Evolutionary conservation across 2,113 vertebrate genomes (phyloP).

Genomic region (Oreochromis spilurus): DNA sequence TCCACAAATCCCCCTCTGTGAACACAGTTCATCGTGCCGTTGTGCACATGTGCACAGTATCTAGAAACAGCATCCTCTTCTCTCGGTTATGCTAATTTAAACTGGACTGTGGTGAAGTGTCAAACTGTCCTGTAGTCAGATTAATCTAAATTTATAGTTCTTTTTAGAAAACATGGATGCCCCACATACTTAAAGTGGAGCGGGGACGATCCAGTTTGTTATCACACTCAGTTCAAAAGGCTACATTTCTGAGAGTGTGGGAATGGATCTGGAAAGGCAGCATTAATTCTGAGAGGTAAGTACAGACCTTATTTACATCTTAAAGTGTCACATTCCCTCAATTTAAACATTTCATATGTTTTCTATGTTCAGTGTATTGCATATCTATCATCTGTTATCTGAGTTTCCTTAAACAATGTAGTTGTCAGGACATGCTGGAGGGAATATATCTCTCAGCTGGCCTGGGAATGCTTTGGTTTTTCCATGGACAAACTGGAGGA

Average conservation of each 20-base stretch:
- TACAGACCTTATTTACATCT: not conserved
- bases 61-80: not conserved
- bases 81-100: rapidly evolving
- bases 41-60: not conserved
- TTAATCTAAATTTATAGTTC: not conserved
- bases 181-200: not conserved
- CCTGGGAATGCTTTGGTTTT: rapidly evolving
- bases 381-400: not conserved
- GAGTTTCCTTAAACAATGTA: not conserved
- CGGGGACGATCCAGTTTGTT: too few relatives aligned
- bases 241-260: not conserved
- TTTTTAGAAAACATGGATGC: not conserved
- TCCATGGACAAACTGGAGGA: rapidly evolving
- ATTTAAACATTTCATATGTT: not conserved
- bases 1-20: not conserved
- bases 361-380: not conserved
- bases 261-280: not conserved
- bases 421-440: not conserved
- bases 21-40: not conserved
- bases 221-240: too few relatives aligned
- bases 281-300: rapidly evolving
- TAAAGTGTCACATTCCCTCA: not conserved
- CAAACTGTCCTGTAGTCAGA: not conserved
- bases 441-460: not conserved
- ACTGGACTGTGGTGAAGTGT: not conserved